These are phyloP conservation scores for Orestias chungarensis DNA, from an alignment of 2,797 vertebrate species.

Conservation along the genomic window DNA sequence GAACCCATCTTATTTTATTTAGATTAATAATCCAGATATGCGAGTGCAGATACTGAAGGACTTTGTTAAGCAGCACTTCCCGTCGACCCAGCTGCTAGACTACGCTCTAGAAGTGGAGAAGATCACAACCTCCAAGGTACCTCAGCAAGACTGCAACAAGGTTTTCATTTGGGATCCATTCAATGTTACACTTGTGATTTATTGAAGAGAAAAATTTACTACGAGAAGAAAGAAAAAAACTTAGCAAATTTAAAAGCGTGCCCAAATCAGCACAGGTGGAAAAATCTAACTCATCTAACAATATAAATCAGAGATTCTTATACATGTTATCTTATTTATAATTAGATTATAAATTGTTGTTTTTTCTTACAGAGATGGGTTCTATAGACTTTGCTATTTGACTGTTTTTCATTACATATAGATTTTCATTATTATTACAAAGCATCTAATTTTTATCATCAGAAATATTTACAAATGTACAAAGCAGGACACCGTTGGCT, in stretches of 20 bases:
- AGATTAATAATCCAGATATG: constrained; percentile 98
- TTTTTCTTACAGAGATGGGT: too few species aligned
- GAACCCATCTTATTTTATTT: constrained; percentile 23
- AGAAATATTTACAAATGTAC: too few species aligned
- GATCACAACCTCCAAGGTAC: constrained; percentile 97
- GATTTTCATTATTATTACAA: too few species aligned
- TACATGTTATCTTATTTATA: neutral
- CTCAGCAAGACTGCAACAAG: neutral
- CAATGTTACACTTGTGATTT: neutral
- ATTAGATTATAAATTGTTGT: too few species aligned
- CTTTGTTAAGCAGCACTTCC: constrained; percentile 91
- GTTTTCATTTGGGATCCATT: neutral
- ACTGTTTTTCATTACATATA: too few species aligned
- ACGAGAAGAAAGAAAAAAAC: neutral
- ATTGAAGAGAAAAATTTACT: neutral
- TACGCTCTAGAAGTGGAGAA: constrained; percentile 97
- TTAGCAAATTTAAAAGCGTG: neutral
- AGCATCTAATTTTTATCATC: too few species aligned
- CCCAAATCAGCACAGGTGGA: neutral
- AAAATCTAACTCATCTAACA: neutral
- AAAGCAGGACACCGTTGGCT: too few species aligned
- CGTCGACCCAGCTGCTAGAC: constrained; percentile 90
- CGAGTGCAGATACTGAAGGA: constrained; percentile 94
- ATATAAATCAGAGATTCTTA: too few species aligned
- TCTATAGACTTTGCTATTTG: too few species aligned